Base-by-base conservation (phyloP, 2,113 vertebrate genomes). In the Pseudorectes ferrugineus region DNA sequence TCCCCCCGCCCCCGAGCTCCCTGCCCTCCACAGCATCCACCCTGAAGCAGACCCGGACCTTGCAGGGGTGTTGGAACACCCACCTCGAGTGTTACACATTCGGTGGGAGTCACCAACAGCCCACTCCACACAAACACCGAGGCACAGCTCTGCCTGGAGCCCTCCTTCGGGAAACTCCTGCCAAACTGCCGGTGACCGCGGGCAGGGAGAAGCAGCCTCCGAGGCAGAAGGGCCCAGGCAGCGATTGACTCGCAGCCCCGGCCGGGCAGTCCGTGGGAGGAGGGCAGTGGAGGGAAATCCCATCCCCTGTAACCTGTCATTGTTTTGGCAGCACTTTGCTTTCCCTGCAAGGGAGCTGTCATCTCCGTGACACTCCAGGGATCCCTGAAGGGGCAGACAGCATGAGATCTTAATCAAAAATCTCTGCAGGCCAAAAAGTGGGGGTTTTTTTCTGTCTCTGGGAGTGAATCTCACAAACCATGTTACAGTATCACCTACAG, bases 81-180 rank as follows among this genome's bases (percentile, higher is more conserved):
- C 36, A 2, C 26, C 28, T 20, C 29, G 1, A 1, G 6, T 0
- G 11, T 9, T 5, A 7, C 0, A 5, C 8, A 4, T 23, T 13
- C 11, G 20, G 11, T 0, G 13, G 31, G 45, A 33, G 9, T 5
- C 42, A 17, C 62, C 42, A 31, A 3, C 13, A 33, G 10, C 42
- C 20, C 2, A 0, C 22, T 15, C 4, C 2, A 0, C 12, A 4
- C 31, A 12, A 9, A 9, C 0, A 2, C 40, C 3, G 29, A 29
- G 33, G 35, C 40, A 1, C 36, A 2, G 49, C 62, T 31, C 57
- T 66, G 72, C 54, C 52, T 10, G 62, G 1, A 8, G 49, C 26
- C 18, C 20, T 25, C 17, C 54, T 20, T 6, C 0, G 0, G 36
- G 23, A 61, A 51, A 5, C 20, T 10, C 3, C 0, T 20, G 36